Evolutionary conservation across 2,888 invertebrate genomes (phyloP), one percentile per base, ranked within the genome.

Genomic region (Caenorhabditis japonica): DNA sequence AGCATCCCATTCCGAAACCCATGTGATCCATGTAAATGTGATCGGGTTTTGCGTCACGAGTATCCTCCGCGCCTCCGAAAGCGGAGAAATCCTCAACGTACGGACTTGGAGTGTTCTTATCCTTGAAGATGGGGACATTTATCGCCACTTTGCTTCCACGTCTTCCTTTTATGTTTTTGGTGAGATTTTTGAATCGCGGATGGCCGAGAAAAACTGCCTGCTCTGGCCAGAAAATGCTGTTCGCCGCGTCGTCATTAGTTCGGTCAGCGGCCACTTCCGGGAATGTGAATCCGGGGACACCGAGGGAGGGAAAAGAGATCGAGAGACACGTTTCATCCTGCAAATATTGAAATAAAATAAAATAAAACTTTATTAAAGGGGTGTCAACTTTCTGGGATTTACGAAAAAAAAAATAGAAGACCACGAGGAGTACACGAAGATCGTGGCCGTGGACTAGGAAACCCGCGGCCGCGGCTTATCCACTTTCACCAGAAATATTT

Each of bases 1-100:
- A 87, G 88, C 96, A 96, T 30, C 99, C 99, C 99, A 99, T 99
- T 60, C 97, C 97, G 88, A 99, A 99, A 23, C 97, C 97, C 97
- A 99, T 97, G 1, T 95, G 94, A 89, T 99, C 99, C 93, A 99
- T 93, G 87, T 97, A 95, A 76, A 99, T 93, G 86, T 95, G 94
- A 90, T 97, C 94, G 0, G 93, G 93, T 84, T 92, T 90, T 0
- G 93, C 93, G 1, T 92, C 92, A 91, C 90, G 70, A 89, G 51
- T 53, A 21, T 82, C 79, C 23, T 83, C 89, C 12, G 66, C 47
- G 2, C 58, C 59, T 41, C 71, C 77, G 25, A 71, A 44, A 4
- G 39, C 73, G 7, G 87, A 81, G 17, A 91, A 89, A 83, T 91
- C 90, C 86, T 92, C 92, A 13, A 82, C 61, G 51, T 83, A 87